These are phyloP conservation scores for Hylyphantes graminicola DNA, from an alignment of 1,140 invertebrate genomes.

Conservation along the genomic window DNA sequence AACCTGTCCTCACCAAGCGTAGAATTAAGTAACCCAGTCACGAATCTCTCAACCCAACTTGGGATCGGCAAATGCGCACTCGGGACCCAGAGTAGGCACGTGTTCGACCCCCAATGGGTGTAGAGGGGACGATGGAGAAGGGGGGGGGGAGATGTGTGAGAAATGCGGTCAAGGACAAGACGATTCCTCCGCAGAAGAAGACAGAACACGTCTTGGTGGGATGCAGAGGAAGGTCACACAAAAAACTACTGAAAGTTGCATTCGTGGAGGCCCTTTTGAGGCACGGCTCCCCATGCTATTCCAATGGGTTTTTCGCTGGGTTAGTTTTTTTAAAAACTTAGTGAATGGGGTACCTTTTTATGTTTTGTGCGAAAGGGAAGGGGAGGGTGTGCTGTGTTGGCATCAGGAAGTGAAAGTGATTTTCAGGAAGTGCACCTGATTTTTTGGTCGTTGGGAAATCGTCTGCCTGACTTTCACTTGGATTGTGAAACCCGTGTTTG, in stretches of 20 bases:
- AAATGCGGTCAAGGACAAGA: slow-evolving; percentile 60
- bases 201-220: slow-evolving; percentile 16
- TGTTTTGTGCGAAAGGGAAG: slow-evolving; percentile 2
- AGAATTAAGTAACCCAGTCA: no score
- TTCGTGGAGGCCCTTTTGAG: slow-evolving; percentile 26
- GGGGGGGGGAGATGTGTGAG: slow-evolving; percentile 30
- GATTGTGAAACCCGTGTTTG: no score
- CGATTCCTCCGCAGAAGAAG: background rate
- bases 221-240: slow-evolving; percentile 23
- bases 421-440: slow-evolving; percentile 27
- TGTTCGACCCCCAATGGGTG: slow-evolving; percentile 37
- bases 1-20: no score
- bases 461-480: no score
- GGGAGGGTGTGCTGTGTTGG: background rate
- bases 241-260: slow-evolving; percentile 20
- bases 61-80: no score
- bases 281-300: background rate
- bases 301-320: background rate
- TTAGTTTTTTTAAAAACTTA: slow-evolving; percentile 1
- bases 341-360: slow-evolving; percentile 18
- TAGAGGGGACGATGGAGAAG: background rate
- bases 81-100: slow-evolving; percentile 55
- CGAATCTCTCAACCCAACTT: no score
- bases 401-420: slow-evolving; percentile 52
- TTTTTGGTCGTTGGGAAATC: no score